Base-by-base conservation (phyloP, 2,113 vertebrate genomes). In the Epinephelus moara region DNA sequence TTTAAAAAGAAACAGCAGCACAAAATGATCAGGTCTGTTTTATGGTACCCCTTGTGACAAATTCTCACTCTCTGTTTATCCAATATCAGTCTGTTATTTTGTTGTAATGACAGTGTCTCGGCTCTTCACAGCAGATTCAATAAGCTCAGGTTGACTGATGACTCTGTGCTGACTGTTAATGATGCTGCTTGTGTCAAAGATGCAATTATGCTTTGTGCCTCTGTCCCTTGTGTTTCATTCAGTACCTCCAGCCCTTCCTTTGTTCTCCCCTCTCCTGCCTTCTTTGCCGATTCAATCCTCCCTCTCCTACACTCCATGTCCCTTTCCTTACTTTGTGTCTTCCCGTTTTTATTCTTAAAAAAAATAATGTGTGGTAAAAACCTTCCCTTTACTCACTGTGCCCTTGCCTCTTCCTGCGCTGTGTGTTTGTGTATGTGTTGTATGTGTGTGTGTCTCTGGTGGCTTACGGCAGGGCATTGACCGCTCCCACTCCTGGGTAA, bases 401-500 rank as follows among this genome's bases (percentile, higher is more conserved):
- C 82, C 85, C 74, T 81, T 89, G 83, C 88, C 84, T 93, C 69
- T 84, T 80, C 85, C 91, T 69, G 78, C 85, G 63, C 85, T 91
- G 92, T 91, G 73, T 93, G 85, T 93, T 85, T 91, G 85, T 85
- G 79, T 86, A 47, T 84, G 59, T 85, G 81, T 85, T 85, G 81
- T 85, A 75, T 87, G 70, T 94, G 81, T 95, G 94, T 91, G 84
- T 89, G 74, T 92, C 71, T 91, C 50, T 70, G 89, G 87, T 88
- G 76, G 86, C 90, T 94, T 91, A 85, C 86, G 87, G 87, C 94
- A 98, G 97, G 97, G 96, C 47, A 97, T 98, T 93, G 97, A 98
- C 91, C 97, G 97, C 87, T 98, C 97, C 79, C 97, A 98, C 90
- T 98, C 97, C 95, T 98, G 97, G 97, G 97, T 98, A 96, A 98